A percentile compares a stretch with the other conserved stretches of the same genome.
phyloP scores from a whole-genome alignment of 2,797 vertebrate species.

The Pseudochromis fuscus region DNA sequence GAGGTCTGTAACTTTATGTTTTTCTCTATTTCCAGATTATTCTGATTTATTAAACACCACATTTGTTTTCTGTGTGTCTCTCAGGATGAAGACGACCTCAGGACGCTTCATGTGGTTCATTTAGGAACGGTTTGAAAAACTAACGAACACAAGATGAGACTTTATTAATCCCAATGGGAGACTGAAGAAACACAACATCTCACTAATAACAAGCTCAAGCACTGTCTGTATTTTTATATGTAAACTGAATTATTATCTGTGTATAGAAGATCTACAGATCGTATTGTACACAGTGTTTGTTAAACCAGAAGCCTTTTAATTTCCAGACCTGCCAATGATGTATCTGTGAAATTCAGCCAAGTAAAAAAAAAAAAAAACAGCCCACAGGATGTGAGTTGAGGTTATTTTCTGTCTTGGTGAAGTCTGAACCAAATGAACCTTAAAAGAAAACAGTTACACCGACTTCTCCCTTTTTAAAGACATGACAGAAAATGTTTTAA shows the following conservation, averaged over 20 bases:
- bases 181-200: not conserved
- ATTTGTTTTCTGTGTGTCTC: slow-evolving; percentile 49
- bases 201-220: slow-evolving; percentile 1
- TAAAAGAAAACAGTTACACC: slow-evolving; percentile 41
- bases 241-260: slow-evolving; percentile 7
- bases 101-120: slow-evolving; percentile 87
- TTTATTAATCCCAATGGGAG: slow-evolving; percentile 21
- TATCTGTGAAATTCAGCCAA: slow-evolving; percentile 12
- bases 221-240: not conserved
- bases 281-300: not conserved
- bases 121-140: slow-evolving; percentile 88
- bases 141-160: not conserved
- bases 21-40: not conserved
- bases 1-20: not conserved
- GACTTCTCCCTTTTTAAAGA: slow-evolving; percentile 49
- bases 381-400: slow-evolving; percentile 16
- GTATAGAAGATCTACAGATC: not conserved
- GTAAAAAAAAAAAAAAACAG: no score
- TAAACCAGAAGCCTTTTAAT: slow-evolving; percentile 2
- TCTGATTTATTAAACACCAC: not conserved
- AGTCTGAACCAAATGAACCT: slow-evolving; percentile 35
- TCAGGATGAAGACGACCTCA: slow-evolving; percentile 79
- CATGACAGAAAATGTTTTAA: slow-evolving; percentile 52
- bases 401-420: slow-evolving; percentile 45
- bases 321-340: not conserved